Evolutionary conservation across 2,797 vertebrate genomes (phyloP).

Genomic region (Psittacula echo): DNA sequence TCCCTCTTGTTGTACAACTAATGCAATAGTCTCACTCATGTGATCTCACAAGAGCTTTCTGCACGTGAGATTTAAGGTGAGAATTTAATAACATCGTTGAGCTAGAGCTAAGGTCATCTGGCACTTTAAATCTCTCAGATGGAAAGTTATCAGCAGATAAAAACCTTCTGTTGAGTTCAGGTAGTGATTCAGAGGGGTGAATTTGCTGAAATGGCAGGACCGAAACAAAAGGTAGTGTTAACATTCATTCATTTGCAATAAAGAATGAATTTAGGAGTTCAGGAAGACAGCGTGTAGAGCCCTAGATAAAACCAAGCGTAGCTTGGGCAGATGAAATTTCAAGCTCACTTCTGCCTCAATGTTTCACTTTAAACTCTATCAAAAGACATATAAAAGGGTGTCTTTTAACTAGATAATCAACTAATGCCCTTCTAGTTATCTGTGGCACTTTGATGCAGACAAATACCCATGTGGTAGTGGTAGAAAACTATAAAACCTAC

Average conservation of each 20-base stretch:
- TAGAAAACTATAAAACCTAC: not conserved
- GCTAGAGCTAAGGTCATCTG: slow-evolving; percentile 57
- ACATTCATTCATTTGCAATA: slow-evolving; percentile 42
- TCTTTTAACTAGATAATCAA: not conserved
- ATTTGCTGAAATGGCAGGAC: slow-evolving; percentile 40
- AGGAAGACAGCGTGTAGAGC: not conserved
- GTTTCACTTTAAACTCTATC: not conserved
- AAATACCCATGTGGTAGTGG: not conserved
- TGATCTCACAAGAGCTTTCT: slow-evolving; percentile 64
- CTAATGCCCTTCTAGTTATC: not conserved
- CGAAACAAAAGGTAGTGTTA: slow-evolving; percentile 52
- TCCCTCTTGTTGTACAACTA: slow-evolving; percentile 41
- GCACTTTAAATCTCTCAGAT: slow-evolving; percentile 65
- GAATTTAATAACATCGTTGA: slow-evolving; percentile 68
- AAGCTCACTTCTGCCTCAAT: not conserved
- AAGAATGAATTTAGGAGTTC: slow-evolving; percentile 55
- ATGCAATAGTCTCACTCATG: slow-evolving; percentile 41
- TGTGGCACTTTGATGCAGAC: not conserved
- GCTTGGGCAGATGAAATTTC: not conserved
- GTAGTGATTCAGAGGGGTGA: slow-evolving; percentile 54
- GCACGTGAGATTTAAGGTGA: slow-evolving; percentile 60
- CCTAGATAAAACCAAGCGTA: not conserved
- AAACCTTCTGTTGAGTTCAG: slow-evolving; percentile 64
- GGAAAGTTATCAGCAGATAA: slow-evolving; percentile 64
- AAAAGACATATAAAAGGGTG: not conserved